Conservation (phyloP, 2,888 invertebrate species). For the Drosophila acutilabella region DNA sequence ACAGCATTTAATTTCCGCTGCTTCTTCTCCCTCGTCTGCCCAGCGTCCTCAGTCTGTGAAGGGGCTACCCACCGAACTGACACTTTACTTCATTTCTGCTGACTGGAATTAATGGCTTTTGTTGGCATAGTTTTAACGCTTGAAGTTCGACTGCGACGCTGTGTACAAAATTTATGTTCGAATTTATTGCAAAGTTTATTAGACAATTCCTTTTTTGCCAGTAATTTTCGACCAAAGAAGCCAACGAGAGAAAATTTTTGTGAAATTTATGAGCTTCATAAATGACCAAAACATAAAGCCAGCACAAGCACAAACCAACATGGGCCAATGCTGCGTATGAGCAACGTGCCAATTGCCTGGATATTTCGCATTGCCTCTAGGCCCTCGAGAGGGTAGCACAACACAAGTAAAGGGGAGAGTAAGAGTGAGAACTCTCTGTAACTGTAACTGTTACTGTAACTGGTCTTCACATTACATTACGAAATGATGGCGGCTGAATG, state of each 20-base stretch:
- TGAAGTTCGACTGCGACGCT: conserved; percentile 68
- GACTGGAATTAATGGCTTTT: conserved; percentile 82
- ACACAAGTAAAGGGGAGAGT: neutral
- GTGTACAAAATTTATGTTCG: conserved; percentile 78
- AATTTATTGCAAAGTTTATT: conserved; percentile 81
- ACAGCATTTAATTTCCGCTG: conserved; percentile 73
- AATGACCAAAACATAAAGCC: conserved; percentile 77
- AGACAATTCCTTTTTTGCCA: conserved; percentile 67
- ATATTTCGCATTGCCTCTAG: conserved; percentile 56
- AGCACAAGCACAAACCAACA: conserved; percentile 7
- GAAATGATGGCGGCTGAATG: conserved; percentile 79
- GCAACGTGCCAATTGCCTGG: conserved; percentile 80
- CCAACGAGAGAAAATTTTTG: conserved; percentile 54
- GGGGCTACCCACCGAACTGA: conserved; percentile 49
- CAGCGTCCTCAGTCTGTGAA: neutral
- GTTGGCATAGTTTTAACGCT: conserved; percentile 79
- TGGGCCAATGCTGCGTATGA: conserved; percentile 68
- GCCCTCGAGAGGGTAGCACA: neutral
- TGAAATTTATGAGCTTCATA: conserved; percentile 81
- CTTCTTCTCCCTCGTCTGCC: conserved; percentile 15
- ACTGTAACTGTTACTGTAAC: conserved; percentile 33
- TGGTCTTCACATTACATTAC: conserved; percentile 75
- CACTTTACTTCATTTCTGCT: conserved; percentile 79
- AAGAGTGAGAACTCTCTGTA: conserved; percentile 26
- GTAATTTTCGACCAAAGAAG: conserved; percentile 67